Evolutionary conservation across 2,888 invertebrate species (phyloP).

Genomic region (Gisinianus flammeolus): DNA sequence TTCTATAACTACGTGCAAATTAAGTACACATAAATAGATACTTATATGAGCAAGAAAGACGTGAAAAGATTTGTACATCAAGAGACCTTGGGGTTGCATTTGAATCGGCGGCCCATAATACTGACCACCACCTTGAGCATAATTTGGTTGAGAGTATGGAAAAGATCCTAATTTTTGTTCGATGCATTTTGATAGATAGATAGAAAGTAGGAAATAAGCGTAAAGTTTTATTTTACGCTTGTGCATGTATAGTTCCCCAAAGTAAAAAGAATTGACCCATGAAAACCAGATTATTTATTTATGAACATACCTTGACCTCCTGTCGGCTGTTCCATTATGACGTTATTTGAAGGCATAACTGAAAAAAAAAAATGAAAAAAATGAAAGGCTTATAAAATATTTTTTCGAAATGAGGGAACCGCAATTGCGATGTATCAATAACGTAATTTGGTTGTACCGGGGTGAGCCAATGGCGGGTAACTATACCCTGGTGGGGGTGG

Average conservation of each 20-base stretch:
- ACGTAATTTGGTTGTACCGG: background rate
- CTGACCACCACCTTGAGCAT: slow-evolving; percentile 22
- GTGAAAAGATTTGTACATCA: background rate
- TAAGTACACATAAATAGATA: too few species aligned
- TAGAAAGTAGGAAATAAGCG: background rate
- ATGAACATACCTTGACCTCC: background rate
- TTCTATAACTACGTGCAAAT: background rate
- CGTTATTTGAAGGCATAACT: background rate
- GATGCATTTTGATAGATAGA: background rate
- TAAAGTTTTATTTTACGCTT: background rate
- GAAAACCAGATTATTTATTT: background rate
- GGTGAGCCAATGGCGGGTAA: background rate
- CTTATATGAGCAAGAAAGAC: too few species aligned
- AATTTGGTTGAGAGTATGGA: slow-evolving; percentile 18
- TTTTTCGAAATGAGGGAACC: background rate
- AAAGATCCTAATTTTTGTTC: slow-evolving; percentile 24
- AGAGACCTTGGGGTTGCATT: slow-evolving; percentile 29
- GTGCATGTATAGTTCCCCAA: background rate
- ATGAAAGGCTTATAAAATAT: too few species aligned
- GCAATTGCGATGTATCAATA: background rate
- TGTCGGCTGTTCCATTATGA: background rate
- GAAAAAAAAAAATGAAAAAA: too few species aligned
- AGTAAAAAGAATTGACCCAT: background rate
- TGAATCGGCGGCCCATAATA: slow-evolving; percentile 14
- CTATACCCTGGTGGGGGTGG: background rate